Evolutionary conservation across 2,888 invertebrate species (phyloP).

Genomic region (Escarpia spicata): DNA sequence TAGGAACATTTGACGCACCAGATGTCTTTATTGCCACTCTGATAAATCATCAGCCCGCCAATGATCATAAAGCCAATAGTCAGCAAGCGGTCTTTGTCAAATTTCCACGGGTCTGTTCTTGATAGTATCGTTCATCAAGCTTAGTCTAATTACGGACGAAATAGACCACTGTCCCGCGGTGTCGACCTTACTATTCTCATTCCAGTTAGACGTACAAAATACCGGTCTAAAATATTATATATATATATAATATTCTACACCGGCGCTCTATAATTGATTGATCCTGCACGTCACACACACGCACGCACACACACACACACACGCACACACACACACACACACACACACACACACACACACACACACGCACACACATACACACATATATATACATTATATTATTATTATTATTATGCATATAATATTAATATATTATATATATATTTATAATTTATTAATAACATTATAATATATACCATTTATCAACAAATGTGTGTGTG

Average conservation of each 20-base stretch:
- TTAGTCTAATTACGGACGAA: background rate
- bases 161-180: background rate
- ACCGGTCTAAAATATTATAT: background rate
- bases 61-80: background rate
- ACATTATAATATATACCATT: no score
- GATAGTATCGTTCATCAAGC: background rate
- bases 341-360: no score
- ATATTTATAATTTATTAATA: background rate
- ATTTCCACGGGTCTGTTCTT: background rate
- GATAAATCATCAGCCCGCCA: background rate
- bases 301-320: no score
- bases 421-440: background rate
- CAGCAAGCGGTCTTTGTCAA: background rate
- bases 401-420: no score
- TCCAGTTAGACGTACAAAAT: background rate
- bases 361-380: background rate
- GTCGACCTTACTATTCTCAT: background rate
- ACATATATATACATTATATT: background rate
- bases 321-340: no score
- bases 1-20: conserved; percentile 9
- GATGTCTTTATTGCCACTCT: conserved; percentile 11
- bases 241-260: background rate
- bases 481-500: no score
- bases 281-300: no score
- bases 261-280: no score